Percentiles rank a stretch among this genome's conserved stretches.
phyloP scores from a whole-genome alignment of 2,888 invertebrate species.

The Diarsia dahlii region DNA sequence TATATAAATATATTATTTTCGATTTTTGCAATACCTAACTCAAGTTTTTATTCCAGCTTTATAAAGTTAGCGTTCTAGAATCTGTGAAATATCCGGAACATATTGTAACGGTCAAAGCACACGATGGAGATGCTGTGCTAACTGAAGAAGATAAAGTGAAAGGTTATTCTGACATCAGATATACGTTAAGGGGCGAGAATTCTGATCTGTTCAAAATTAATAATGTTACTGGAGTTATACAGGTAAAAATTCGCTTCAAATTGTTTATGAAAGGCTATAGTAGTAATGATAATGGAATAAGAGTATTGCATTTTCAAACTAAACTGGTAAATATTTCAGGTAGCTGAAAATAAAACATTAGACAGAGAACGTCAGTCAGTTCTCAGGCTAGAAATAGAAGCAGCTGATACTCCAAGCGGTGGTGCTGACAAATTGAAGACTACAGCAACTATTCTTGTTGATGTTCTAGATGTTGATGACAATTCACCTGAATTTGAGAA shows the following conservation, averaged over 20 bases:
- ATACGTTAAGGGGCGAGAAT: slow-evolving; percentile 94
- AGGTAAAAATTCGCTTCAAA: slow-evolving; percentile 77
- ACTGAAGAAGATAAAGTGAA: slow-evolving; percentile 89
- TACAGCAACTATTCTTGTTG: slow-evolving; percentile 92
- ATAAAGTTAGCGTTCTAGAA: slow-evolving; percentile 93
- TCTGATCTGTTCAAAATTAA: slow-evolving; percentile 94
- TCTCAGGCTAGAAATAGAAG: slow-evolving; percentile 93
- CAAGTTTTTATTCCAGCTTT: slow-evolving; percentile 85
- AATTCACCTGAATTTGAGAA: slow-evolving; percentile 93
- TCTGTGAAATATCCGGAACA: slow-evolving; percentile 92
- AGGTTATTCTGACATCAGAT: slow-evolving; percentile 93
- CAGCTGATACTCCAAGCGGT: slow-evolving; percentile 93
- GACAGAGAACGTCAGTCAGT: slow-evolving; percentile 94
- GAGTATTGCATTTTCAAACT: neutral
- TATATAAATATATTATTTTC: neutral
- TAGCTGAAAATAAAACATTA: slow-evolving; percentile 92
- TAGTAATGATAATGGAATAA: neutral
- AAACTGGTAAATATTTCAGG: slow-evolving; percentile 70
- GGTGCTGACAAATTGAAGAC: slow-evolving; percentile 93
- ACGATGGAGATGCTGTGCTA: slow-evolving; percentile 92
- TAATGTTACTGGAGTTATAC: slow-evolving; percentile 92
- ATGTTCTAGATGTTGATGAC: slow-evolving; percentile 95
- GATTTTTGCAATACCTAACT: neutral
- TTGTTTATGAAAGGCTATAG: neutral
- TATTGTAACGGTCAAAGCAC: slow-evolving; percentile 93